Evolutionary conservation across 1,140 invertebrate species (phyloP), one percentile per base, ranked within the genome.

Genomic region (Plectrocnemia conspersa): DNA sequence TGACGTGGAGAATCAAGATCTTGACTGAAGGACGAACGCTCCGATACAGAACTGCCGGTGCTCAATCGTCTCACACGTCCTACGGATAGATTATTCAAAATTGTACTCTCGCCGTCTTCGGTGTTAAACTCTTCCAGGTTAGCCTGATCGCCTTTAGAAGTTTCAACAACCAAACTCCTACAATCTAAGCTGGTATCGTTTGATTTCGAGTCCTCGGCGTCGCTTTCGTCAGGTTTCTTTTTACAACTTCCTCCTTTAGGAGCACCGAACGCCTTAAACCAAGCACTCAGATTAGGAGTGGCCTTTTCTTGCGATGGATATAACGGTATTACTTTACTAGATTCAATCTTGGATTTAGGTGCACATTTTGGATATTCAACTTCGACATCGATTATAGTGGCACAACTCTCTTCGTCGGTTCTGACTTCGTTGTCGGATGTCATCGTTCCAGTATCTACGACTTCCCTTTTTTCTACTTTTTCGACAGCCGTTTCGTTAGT

Each of bases 191-290:
- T 65, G 52, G 52, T 61, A 64, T 53, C 69, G 60, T 46, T 57
- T 13, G 53, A 53, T 41, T 53, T 56, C 7, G 53, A 56, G 41
- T 75, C 72, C 9, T 73, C 69, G 53, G 49, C 32, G 40, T 72
- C 73, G 24, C 45, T 49, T 42, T 73, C 70, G 21, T 72, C 70
- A 15, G 25, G 25, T 58, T 77, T 78, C 55, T 77, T 76, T 41
- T 42, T 52, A 5, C 15, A 19, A 13, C 67, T 63, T 29, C 73
- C 67, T 18, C 62, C 76, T 68, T 81, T 91, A 4, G 89, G 89
- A 0, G 84, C 85, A 32, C 90, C 89, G 68, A 93, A 93, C 0
- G 89, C 89, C 71, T 91, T 91, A 46, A 92, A 88, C 90, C 89
- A 93, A 10, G 88, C 90, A 68, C 87, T 91, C 33, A 91, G 75